These are phyloP conservation scores for Eutolmus rufibarbis DNA, from an alignment of 2,888 invertebrate genomes.

Conservation along the genomic window DNA sequence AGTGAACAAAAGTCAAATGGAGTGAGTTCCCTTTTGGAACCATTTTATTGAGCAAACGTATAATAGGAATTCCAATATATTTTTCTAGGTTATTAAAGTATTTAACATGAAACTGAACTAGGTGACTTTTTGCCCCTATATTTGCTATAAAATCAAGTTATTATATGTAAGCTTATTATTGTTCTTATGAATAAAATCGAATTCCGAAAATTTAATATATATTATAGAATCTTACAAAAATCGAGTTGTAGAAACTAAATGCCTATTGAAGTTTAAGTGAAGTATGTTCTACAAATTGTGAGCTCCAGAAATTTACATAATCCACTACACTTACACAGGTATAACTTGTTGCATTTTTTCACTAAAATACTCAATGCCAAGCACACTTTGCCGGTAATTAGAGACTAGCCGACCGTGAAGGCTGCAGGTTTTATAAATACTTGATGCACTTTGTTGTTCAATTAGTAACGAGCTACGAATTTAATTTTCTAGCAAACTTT, in stretches of 20 bases:
- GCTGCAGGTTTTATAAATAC: background rate
- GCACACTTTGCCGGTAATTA: background rate
- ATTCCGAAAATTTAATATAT: no score
- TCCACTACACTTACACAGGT: background rate
- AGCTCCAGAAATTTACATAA: background rate
- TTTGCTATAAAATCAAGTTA: no score
- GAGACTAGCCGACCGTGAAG: background rate
- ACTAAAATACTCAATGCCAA: background rate
- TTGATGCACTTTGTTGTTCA: slow-evolving; percentile 4
- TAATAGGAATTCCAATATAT: no score
- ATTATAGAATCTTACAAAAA: no score
- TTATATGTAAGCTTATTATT: no score
- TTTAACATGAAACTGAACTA: no score
- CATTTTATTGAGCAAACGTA: no score
- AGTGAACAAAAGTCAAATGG: background rate
- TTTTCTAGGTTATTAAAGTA: no score
- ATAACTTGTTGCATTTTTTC: background rate
- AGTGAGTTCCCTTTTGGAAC: background rate
- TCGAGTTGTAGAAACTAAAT: background rate
- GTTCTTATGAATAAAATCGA: no score
- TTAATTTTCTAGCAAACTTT: background rate
- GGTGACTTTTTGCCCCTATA: no score
- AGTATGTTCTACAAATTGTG: background rate
- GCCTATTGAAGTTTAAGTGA: background rate
- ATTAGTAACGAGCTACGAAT: slow-evolving; percentile 4